phyloP scores from a whole-genome alignment of 30 jellyfish, hydroid and myxozoan species.

The Aurelia sp. region DNA sequence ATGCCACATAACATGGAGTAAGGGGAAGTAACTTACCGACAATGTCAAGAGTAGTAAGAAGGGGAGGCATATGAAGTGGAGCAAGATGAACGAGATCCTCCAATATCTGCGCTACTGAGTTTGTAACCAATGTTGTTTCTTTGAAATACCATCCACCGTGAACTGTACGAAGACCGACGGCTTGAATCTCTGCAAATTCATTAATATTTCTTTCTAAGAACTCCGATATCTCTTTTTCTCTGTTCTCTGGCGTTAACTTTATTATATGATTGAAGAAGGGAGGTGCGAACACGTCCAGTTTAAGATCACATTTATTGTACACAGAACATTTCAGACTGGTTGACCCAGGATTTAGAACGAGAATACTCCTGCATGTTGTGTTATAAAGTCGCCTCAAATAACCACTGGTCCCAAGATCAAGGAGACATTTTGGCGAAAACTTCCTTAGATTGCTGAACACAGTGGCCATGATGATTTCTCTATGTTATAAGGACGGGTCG shows the following conservation, averaged over 20 bases:
- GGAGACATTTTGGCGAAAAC: too few species aligned
- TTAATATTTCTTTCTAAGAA: slow-evolving; percentile 19
- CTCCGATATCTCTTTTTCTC: slow-evolving; percentile 36
- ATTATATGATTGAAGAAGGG: slow-evolving; percentile 47
- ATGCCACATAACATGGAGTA: slow-evolving; percentile 69
- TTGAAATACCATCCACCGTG: slow-evolving; percentile 84
- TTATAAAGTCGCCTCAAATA: background rate
- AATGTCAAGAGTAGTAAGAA: slow-evolving; percentile 57
- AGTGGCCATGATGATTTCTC: too few species aligned
- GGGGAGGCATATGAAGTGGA: slow-evolving; percentile 83
- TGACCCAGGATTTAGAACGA: slow-evolving; percentile 84
- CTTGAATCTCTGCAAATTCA: slow-evolving; percentile 50
- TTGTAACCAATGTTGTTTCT: slow-evolving; percentile 52
- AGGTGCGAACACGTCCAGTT: slow-evolving; percentile 18
- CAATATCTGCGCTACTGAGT: slow-evolving; percentile 50
- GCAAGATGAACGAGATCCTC: slow-evolving; percentile 69
- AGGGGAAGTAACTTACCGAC: slow-evolving; percentile 47
- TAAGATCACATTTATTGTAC: slow-evolving; percentile 45
- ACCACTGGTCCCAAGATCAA: too few species aligned
- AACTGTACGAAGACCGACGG: slow-evolving; percentile 84
- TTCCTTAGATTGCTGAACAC: too few species aligned
- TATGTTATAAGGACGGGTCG: too few species aligned
- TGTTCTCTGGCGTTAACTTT: slow-evolving; percentile 16
- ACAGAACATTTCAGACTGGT: slow-evolving; percentile 76
- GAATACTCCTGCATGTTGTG: slow-evolving; percentile 50